Evolutionary conservation across 1,140 invertebrate species (phyloP), one percentile per base, ranked within the genome.

Genomic region (Heliconius melpomene): DNA sequence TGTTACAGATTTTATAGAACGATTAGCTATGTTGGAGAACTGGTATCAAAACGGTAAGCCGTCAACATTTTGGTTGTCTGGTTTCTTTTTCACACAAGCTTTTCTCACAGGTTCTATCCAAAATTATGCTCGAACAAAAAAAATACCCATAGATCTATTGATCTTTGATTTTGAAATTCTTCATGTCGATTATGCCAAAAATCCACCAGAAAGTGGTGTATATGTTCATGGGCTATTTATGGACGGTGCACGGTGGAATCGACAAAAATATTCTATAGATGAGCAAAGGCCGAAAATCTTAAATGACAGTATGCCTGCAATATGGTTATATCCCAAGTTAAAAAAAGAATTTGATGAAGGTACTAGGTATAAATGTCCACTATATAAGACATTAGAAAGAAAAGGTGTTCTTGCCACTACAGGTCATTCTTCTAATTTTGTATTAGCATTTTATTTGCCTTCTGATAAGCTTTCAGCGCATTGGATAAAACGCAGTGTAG

Each of bases 81-180:
- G 98, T 13, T 99, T 99, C 91, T 99, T 98, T 87, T 99, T 99
- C 89, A 98, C 98, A 0, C 98, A 99, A 94, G 98, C 98, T 1
- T 99, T 99, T 91, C 94, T 99, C 20, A 99, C 98, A 11, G 98
- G 97, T 5, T 97, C 97, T 2, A 96, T 98, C 84, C 98, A 99
- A 93, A 99, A 99, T 92, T 99, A 95, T 93, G 98, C 98, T 2
- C 94, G 98, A 79, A 97, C 97, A 88, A 97, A 97, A 84, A 97
- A 96, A 86, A 97, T 98, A 84, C 97, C 98, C 3, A 98, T 99
- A 70, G 98, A 99, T 94, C 96, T 97, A 77, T 92, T 99, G 8
- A 95, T 96, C 46, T 98, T 98, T 89, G 97, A 98, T 89, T 98
- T 97, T 88, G 95, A 97, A 87, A 96, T 98, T 81, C 83, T 95